Evolutionary conservation across 1,140 invertebrate genomes (phyloP), one percentile per base, ranked within the genome.

Genomic region (Chionoecetes opilio): DNA sequence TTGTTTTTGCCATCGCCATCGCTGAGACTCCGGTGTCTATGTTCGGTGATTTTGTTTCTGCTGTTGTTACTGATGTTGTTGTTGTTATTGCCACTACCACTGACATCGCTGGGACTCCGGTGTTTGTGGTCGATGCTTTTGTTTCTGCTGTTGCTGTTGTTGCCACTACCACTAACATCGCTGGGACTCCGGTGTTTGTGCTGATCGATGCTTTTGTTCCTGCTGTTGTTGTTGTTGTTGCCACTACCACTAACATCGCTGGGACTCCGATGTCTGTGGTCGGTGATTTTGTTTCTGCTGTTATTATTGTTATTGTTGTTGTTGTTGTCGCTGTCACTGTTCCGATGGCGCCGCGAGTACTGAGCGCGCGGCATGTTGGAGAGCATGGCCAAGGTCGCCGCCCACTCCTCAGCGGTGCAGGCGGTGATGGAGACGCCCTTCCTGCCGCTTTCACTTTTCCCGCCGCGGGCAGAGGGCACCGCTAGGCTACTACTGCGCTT

Each of bases 301-400:
- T 29, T 53, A 35, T 37, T 3, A 3, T 88, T 14, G 8, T 88
- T 0, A 14, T 37, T 37, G 9, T 37, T 14, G 38, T 34, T 90
- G 88, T 31, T n/a, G 88, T 34, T 46, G 2, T 90, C 9, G 88
- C 53, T 46, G 38, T 46, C 29, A 31, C 34, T 32, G 29, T 91
- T 31, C 21, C 34, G 46, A 1, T n/a, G 46, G 21, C 41, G 37
- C 9, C 89, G 89, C 11, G 89, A 32, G 46, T 41, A 91, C 9
- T 91, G 89, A 2, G 89, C 89, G 31, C 89, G 53, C 29, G 89
- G 89, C 46, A 91, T 17, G 46, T 53, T 35, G 53, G 89, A 35
- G n/a, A 75, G 31, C 11, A 91, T 17, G 26, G 89, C 89, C 46
- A 91, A 35, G 41, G 89, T 41, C 29, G 41, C 29, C 84, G 17